Evolutionary conservation across 2,797 vertebrate species (phyloP), one percentile per base, ranked within the genome.

Genomic region (Pangasius macronema): DNA sequence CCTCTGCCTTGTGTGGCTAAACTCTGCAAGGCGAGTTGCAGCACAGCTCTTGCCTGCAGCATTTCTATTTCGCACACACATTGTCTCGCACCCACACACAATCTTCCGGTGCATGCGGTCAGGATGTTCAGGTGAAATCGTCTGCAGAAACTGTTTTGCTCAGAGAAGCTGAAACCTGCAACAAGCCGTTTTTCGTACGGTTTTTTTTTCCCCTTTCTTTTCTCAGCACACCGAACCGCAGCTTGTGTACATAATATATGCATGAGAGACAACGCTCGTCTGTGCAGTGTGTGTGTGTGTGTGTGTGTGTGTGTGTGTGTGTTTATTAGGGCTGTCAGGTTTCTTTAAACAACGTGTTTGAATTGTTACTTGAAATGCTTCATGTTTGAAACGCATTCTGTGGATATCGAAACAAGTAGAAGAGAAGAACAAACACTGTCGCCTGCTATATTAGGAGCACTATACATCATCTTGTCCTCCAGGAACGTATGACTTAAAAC

Each of bases 21-120:
- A 73, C 18, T 46, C 46, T 6, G 1, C 22, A 49, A 51, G 72
- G 39, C 49, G n/a, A 49, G 82, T 16, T 76, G 67, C 85, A 36
- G 77, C 67, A 57, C 24, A 3, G 16, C 77, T 36, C 39, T 75
- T 33, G 55, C 80, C 73, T 30, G 36, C 59, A 22, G 39, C 36
- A 22, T 51, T 7, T 87, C 57, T 86, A 30, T 87, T 84, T 91
- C 20, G 18, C 11, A 16, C 33, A 82, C 84, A 75, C 18, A 0
- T 13, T 10, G 59, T 72, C 75, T 72, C 39, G 9, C 79, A 63
- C 24, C 22, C 51, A 36, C 82, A 14, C 39, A 33, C 46, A 80
- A 18, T 18, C 55, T 82, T 82, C 80, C 59, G 57, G 39, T 3
- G 16, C 14, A 8, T 85, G 88, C 49, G 85, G 79, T 88, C 55